Evolutionary conservation across 2,888 invertebrate species (phyloP), one percentile per base, ranked within the genome.

Genomic region (Papilio demoleus): DNA sequence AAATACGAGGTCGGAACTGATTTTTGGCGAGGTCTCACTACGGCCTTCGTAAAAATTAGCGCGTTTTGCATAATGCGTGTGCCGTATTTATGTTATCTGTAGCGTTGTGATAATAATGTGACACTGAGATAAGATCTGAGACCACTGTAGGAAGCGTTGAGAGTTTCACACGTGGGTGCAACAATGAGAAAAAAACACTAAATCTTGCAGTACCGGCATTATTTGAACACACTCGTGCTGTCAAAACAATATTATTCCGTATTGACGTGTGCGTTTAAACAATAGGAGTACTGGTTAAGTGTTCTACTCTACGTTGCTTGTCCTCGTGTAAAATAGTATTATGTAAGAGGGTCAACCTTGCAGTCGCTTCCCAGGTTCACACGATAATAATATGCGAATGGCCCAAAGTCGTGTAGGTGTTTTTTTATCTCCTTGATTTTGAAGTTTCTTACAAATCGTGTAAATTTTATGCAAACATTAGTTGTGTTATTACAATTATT

Each of bases 21-120:
- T 85, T 88, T 89, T 87, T 81, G 87, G 87, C 88, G 88, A 88
- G 89, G 88, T 88, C 87, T 84, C 73, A 40, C 34, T 67, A 70
- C 79, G 85, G 81, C 90, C 91, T 91, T 89, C 86, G 83, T 79
- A 81, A 87, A 87, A 89, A 90, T 91, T 91, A 86, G 86, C 90
- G 81, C 82, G 81, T 87, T 88, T 88, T 88, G 87, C 88, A 90
- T 88, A 87, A 84, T 79, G 79, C 80, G 53, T 56, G 80, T 81
- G 79, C 76, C 77, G 68, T 83, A 83, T 83, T 82, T 82, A 79
- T 79, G 80, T 79, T 83, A 81, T 85, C 79, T 80, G 73, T 66
- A n/a, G 77, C 76, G 72, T 78, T 81, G 79, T 83, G 85, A 83
- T 80, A 81, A 82, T 84, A 81, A 80, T 71, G 73, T 70, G 74